These are phyloP conservation scores for Sciurus vulgaris DNA, from an alignment of 2,797 vertebrate genomes.

Conservation along the genomic window DNA sequence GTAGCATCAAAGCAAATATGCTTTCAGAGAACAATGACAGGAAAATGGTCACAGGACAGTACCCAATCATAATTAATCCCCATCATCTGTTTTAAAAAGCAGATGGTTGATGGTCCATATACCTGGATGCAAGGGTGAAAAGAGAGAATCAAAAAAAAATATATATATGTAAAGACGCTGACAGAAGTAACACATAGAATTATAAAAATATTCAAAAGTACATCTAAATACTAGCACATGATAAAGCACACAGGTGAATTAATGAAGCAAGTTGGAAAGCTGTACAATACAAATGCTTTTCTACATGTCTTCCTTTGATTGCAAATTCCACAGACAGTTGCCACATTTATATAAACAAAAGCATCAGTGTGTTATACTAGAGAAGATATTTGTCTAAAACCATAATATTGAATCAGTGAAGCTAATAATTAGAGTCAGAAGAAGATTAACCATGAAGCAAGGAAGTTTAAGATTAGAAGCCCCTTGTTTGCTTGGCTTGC, in stretches of 20 bases:
- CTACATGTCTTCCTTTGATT: neutral
- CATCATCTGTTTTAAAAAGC: slow-evolving; percentile 46
- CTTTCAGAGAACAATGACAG: slow-evolving; percentile 44
- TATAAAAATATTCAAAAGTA: neutral
- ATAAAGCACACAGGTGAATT: neutral
- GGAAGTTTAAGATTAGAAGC: neutral
- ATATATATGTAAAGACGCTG: neutral
- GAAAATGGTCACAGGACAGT: neutral
- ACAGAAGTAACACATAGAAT: neutral
- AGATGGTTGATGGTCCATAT: neutral
- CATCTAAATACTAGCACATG: neutral
- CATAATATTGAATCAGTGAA: neutral
- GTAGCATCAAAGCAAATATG: slow-evolving; percentile 69
- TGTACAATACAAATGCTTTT: neutral
- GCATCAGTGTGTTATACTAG: neutral
- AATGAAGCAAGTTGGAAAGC: slow-evolving; percentile 20
- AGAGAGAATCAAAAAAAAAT: neutral
- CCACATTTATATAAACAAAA: slow-evolving; percentile 31
- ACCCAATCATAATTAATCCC: slow-evolving; percentile 53
- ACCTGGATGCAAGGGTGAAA: neutral
- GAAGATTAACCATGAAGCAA: neutral
- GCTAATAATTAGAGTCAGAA: neutral
- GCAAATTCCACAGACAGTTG: slow-evolving; percentile 13
- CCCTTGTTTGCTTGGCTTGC: neutral
- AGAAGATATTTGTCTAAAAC: slow-evolving; percentile 38